A percentile compares a stretch with the other conserved stretches of the same genome.
These are phyloP conservation scores for Esperia sulphurella DNA, from an alignment of 2,888 invertebrate species.

Conservation along the genomic window DNA sequence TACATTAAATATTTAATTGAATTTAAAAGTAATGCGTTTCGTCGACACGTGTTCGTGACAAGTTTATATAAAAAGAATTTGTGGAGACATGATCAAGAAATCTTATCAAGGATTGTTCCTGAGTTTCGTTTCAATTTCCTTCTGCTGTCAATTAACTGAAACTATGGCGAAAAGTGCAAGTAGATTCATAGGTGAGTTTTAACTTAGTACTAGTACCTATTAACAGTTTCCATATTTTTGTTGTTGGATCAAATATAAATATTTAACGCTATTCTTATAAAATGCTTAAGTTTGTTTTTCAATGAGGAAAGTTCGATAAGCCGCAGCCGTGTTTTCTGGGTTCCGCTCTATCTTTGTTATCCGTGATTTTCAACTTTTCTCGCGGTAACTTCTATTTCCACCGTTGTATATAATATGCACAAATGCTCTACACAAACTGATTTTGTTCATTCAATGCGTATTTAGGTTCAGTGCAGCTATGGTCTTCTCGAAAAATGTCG, in stretches of 20 bases:
- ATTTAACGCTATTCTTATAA: too few species aligned
- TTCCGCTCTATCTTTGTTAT: too few species aligned
- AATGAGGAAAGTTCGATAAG: background rate
- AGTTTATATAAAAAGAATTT: constrained; percentile 10
- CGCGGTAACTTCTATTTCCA: too few species aligned
- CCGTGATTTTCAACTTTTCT: too few species aligned
- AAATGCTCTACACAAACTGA: too few species aligned
- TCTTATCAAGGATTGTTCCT: constrained; percentile 69
- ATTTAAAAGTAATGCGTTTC: background rate
- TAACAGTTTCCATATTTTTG: background rate
- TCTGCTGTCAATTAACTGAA: constrained; percentile 72
- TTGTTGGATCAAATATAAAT: too few species aligned
- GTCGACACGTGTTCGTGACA: background rate
- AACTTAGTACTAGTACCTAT: background rate
- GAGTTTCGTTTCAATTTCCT: constrained; percentile 70
- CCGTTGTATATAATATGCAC: too few species aligned
- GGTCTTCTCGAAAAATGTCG: too few species aligned
- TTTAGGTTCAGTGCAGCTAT: too few species aligned
- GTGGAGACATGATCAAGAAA: constrained; percentile 64
- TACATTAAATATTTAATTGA: background rate
- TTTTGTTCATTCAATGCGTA: too few species aligned
- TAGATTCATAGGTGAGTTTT: constrained; percentile 64
- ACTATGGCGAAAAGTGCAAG: constrained; percentile 73
- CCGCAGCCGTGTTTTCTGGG: too few species aligned
- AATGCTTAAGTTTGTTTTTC: background rate